Evolutionary conservation across 2,888 invertebrate species (phyloP), one percentile per base, ranked within the genome.

Genomic region (Scrobipalpa costella): DNA sequence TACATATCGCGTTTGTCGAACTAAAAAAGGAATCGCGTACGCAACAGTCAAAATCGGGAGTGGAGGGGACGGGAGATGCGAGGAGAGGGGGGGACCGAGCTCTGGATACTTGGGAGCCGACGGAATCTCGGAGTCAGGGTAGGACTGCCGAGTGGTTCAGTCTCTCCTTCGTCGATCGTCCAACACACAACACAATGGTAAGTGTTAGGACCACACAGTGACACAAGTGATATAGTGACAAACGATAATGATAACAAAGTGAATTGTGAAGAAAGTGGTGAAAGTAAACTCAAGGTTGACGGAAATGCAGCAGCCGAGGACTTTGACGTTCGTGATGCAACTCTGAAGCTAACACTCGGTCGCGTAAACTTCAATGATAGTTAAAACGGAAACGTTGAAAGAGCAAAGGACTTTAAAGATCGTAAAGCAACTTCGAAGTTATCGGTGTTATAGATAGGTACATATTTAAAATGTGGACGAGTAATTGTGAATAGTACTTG

Each of bases 101-200:
- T 77, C 81, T 81, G 86, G 84, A 82, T 73, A 74, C 72, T 68
- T 70, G 76, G 74, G 80, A 71, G 77, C 80, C 81, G 76, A 73
- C 81, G 75, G 76, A 70, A 77, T 68, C 80, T 87, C 87, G 84
- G 89, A 91, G 90, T 90, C 89, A 87, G 90, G 90, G 88, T 86
- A 88, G 87, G 89, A 90, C 90, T 88, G 85, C 86, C 86, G 87
- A 86, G 78, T 85, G 84, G 83, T 83, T 80, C 88, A 89, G 90
- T 91, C 90, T 82, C 87, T 89, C 86, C 86, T 86, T 86, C 88
- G 84, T 88, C 87, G 86, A 82, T 83, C 82, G 83, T 82, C 86
- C 84, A 86, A 83, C 76, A 85, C 77, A 86, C 79, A 87, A 78
- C 83, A 89, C 81, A 89, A 91, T 90, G 91, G 90, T 90, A 86